These are phyloP conservation scores for Prunella himalayana DNA, from an alignment of 2,113 vertebrate species.

Conservation along the genomic window DNA sequence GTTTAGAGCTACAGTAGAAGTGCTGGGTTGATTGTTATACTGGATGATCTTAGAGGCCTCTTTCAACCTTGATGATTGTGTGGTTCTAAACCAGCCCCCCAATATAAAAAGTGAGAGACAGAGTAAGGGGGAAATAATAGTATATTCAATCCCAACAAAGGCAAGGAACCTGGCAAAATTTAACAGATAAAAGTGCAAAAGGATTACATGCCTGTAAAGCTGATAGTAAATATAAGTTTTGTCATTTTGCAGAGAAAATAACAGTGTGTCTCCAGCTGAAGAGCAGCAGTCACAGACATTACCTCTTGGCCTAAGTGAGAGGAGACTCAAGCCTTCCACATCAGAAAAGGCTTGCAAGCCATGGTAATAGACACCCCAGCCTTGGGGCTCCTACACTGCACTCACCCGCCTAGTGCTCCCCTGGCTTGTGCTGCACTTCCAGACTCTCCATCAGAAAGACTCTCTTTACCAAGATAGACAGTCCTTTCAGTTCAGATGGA, in stretches of 20 bases:
- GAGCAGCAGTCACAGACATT: neutral
- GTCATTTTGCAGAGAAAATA: neutral
- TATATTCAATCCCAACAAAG: neutral
- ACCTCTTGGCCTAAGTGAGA: neutral
- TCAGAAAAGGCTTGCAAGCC: neutral
- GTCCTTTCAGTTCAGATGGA: neutral
- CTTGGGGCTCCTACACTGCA: accelerated
- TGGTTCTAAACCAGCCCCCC: neutral
- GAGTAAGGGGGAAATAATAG: neutral
- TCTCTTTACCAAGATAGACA: neutral
- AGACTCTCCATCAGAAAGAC: neutral
- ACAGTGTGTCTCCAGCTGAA: accelerated
- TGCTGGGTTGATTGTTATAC: neutral
- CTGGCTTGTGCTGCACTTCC: neutral
- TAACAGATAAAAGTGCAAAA: neutral
- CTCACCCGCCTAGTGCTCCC: neutral
- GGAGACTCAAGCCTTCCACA: neutral
- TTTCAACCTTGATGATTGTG: neutral
- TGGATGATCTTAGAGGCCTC: neutral
- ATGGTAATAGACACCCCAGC: neutral
- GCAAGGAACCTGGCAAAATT: neutral
- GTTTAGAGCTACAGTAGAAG: neutral
- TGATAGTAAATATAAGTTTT: neutral
- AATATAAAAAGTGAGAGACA: neutral
- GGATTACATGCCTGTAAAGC: neutral